These are phyloP conservation scores for Agapetus fuscipes DNA, from an alignment of 2,888 invertebrate genomes.

Conservation along the genomic window DNA sequence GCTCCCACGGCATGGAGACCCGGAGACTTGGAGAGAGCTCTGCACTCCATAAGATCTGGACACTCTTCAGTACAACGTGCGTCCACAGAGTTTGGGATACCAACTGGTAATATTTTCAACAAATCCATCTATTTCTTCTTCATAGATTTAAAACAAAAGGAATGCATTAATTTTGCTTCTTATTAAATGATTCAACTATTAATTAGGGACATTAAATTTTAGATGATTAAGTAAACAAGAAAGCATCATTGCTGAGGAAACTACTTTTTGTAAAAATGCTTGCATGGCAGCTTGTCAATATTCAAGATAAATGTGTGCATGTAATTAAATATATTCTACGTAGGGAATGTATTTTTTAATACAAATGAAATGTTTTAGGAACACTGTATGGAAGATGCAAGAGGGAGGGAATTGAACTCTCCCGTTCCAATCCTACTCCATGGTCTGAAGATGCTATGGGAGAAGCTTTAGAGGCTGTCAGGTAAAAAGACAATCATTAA, in stretches of 20 bases:
- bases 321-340: too few species aligned
- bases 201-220: neutral
- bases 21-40: slow-evolving; percentile 71
- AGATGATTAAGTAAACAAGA: too few species aligned
- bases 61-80: slow-evolving; percentile 79
- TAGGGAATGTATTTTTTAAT: neutral
- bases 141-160: neutral
- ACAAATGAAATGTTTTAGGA: slow-evolving; percentile 38
- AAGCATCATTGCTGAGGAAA: too few species aligned
- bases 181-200: too few species aligned
- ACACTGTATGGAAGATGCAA: slow-evolving; percentile 84
- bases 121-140: slow-evolving; percentile 1
- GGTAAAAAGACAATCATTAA: too few species aligned
- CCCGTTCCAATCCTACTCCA: slow-evolving; percentile 82
- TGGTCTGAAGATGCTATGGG: slow-evolving; percentile 94
- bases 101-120: slow-evolving; percentile 56
- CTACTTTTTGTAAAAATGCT: too few species aligned
- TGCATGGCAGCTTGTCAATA: too few species aligned
- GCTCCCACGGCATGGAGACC: slow-evolving; percentile 79
- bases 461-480: slow-evolving; percentile 80
- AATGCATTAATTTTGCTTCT: slow-evolving; percentile 5
- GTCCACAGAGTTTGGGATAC: slow-evolving; percentile 78
- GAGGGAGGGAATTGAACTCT: slow-evolving; percentile 80
- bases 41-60: slow-evolving; percentile 72
- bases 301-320: too few species aligned